Evolutionary conservation across 2,888 invertebrate species (phyloP).

Genomic region (Troides helena): DNA sequence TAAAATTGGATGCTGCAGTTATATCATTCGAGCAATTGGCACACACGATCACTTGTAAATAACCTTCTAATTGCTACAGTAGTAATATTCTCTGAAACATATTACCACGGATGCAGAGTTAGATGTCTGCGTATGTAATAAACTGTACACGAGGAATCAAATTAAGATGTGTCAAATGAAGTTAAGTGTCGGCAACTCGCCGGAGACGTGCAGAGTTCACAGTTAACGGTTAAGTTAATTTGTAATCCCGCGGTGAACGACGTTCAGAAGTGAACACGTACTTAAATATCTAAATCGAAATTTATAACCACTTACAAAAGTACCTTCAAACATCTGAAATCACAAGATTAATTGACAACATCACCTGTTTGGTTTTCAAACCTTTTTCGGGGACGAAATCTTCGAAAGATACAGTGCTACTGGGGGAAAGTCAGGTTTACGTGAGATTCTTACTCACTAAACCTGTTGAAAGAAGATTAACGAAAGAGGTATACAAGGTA

Average conservation of each 20-base stretch:
- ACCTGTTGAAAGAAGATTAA: too few species aligned
- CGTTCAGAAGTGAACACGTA: constrained; percentile 48
- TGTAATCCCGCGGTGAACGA: constrained; percentile 53
- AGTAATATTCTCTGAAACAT: constrained; percentile 1
- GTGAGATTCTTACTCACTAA: too few species aligned
- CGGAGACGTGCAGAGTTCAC: constrained; percentile 39
- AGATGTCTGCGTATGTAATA: constrained; percentile 16
- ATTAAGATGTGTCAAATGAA: constrained; percentile 63
- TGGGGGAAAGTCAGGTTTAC: too few species aligned
- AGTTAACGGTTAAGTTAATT: constrained; percentile 45
- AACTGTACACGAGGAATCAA: constrained; percentile 41
- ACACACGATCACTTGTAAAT: not conserved
- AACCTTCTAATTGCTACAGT: not conserved
- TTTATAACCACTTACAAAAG: too few species aligned
- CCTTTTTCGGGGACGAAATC: too few species aligned
- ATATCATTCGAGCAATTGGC: too few species aligned
- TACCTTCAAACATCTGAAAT: too few species aligned
- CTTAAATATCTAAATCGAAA: not conserved
- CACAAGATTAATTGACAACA: too few species aligned
- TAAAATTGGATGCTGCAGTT: too few species aligned
- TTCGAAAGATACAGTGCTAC: too few species aligned
- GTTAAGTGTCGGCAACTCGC: constrained; percentile 47
- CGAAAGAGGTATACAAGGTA: too few species aligned
- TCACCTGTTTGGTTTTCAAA: too few species aligned
- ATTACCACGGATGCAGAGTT: constrained; percentile 7